phyloP scores from a whole-genome alignment of 2,797 vertebrate species.

The Sebastes dallii region DNA sequence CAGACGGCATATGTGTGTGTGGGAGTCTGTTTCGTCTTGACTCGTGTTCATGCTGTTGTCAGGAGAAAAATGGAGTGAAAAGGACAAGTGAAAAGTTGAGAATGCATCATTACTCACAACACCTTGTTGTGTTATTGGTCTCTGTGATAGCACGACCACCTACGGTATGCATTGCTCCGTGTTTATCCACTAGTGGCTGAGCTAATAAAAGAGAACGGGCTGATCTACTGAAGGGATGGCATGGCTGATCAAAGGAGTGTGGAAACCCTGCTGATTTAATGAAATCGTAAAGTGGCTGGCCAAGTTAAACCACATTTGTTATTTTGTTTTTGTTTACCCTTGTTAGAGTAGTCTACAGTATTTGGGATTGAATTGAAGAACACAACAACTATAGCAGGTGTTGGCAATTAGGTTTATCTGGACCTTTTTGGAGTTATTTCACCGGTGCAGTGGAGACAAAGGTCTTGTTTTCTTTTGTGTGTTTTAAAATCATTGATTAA shows the following conservation, averaged over 20 bases:
- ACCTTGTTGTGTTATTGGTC: conserved; percentile 8
- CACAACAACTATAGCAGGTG: not conserved
- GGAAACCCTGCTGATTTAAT: conserved; percentile 29
- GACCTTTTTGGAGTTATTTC: not conserved
- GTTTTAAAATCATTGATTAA: not conserved
- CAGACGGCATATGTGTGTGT: conserved; percentile 19
- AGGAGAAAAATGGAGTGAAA: not conserved
- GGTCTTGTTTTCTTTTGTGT: not conserved
- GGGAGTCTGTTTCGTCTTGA: conserved; percentile 14
- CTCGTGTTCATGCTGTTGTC: conserved; percentile 9
- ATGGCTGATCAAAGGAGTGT: conserved; percentile 22
- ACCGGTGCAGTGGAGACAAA: not conserved
- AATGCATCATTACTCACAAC: conserved; percentile 20
- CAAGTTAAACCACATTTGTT: not conserved
- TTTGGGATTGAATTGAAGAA: conserved; percentile 7
- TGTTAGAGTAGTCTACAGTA: not conserved
- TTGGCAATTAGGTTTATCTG: not conserved
- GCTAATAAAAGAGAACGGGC: conserved; percentile 9
- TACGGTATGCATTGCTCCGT: conserved; percentile 13
- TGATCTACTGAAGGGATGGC: conserved; percentile 14
- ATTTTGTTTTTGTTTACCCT: conserved; percentile 14
- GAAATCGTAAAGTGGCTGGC: conserved; percentile 1
- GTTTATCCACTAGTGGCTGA: conserved; percentile 18
- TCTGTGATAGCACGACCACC: conserved; percentile 15
- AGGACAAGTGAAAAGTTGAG: not conserved